Base-by-base conservation (phyloP, 1,140 invertebrate genomes). In the silkworm (Bombyx mori) region DNA sequence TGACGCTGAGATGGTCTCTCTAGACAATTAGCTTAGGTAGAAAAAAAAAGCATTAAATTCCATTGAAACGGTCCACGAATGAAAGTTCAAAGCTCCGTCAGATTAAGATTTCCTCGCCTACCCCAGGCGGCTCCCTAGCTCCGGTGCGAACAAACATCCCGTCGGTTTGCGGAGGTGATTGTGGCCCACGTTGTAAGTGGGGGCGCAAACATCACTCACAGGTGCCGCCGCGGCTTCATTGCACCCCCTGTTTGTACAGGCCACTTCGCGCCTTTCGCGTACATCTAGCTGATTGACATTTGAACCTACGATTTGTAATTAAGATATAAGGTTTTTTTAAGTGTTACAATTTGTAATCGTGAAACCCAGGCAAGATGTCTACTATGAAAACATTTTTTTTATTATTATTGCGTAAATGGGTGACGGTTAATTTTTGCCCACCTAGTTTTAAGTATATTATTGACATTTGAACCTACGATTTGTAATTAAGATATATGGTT, bases 31-130 rank as follows among this genome's bases (percentile, higher is more conserved):
- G 12, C 12, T 18, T 18, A 18, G 12, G 12, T 18, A 18, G 12
- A 18, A 18, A 18, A 18, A 50, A 9, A 50, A 50, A 50, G 42
- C 9, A 26, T 50, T 35, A 56, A 54, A 53, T 60, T 65, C 58
- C 53, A 22, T 26, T 46, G 53, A 12, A 45, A 44, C 51, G 26
- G 56, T 57, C 56, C 51, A 52, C 47, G 54, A 59, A 62, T 62
- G 54, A 44, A 52, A 61, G 61, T 63, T 68, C 60, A 68, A 65
- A 68, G 65, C 62, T 65, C 61, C 54, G 63, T 59, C 62, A 81
- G 79, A 82, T 82, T 79, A 85, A 75, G 74, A 77, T 73, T 81
- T 81, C 77, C 79, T 78, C 79, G 77, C 75, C 75, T 72, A 47
- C 63, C 58, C 52, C 52, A 52, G 51, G 53, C 54, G 44, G 52